Base-by-base conservation (phyloP, 1,140 invertebrate genomes). In the Agraylea sexmaculata region DNA sequence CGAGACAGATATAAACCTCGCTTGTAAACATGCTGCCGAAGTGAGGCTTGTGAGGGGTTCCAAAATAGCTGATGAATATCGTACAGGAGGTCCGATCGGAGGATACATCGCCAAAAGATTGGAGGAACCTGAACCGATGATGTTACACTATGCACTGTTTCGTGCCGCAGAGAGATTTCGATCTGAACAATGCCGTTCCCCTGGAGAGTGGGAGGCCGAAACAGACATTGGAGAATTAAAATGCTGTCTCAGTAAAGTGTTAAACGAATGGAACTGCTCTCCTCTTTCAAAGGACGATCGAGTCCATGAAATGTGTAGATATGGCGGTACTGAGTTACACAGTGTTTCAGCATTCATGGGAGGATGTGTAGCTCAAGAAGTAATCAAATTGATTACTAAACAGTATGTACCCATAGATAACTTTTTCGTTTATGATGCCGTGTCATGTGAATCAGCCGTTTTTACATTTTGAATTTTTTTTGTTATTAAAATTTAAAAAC, bases 321-420 rank as follows among this genome's bases (percentile, higher is more conserved):
- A 90, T 67, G 94, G 94, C 30, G 91, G 87, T 12, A 75, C 85
- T 5, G 93, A 99, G 66, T 63, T 97, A 27, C 94, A 98, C 65
- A 87, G 89, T 20, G 75, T 98, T n/a, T 90, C 93, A 18, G 81
- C 93, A 6, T 92, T 92, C 60, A 71, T 98, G 41, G 88, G 84
- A 49, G 95, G 93, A 2, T 83, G 88, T 57, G 83, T 82, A 25
- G 91, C 93, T 10, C 95, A 99, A 53, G 95, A 99, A 70, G 78
- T 80, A 2, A 96, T 99, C 40, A 99, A 99, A 70, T 68, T 99
- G n/a, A 75, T 97, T 30, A 99, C 95, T 1, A 77, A 78, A 52
- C 95, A 99, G 66, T 99, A 95, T 61, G 85, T 92, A 55, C 93
- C 94, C 8, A 72, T 99, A 25, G 80, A 96, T 61, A 96, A 97